Evolutionary conservation across 2,113 vertebrate species (phyloP).

Genomic region (Varanus komodoensis): DNA sequence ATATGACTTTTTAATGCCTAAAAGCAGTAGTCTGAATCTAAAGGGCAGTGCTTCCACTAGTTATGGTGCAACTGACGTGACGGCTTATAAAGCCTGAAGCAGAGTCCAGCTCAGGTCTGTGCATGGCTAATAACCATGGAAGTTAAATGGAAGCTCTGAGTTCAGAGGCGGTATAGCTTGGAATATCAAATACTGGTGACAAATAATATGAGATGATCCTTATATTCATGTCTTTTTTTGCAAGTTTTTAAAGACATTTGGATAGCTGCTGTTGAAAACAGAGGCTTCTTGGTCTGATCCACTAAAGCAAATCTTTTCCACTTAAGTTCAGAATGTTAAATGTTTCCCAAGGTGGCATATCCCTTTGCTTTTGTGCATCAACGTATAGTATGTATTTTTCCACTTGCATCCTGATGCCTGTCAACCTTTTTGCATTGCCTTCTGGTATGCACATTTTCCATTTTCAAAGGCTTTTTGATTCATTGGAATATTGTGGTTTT

Average conservation of each 20-base stretch:
- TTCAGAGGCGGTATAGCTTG: not conserved
- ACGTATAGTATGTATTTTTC: not conserved
- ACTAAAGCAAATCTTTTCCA: not conserved
- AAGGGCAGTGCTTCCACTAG: not conserved
- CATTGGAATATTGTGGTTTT: not conserved
- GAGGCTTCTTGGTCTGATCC: not conserved
- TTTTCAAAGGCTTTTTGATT: not conserved
- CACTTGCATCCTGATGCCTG: not conserved
- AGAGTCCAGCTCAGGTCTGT: not conserved
- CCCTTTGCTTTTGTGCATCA: slow-evolving; percentile 5
- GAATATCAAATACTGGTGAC: not conserved
- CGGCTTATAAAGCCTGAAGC: not conserved
- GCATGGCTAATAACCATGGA: not conserved
- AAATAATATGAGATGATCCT: not conserved
- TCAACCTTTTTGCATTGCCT: not conserved
- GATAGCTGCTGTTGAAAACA: not conserved
- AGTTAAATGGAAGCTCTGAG: not conserved
- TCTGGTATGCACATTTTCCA: not conserved
- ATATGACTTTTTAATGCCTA: not conserved
- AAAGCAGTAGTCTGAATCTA: not conserved
- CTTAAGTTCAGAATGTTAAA: not conserved
- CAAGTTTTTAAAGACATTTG: not conserved
- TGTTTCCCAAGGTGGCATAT: not conserved
- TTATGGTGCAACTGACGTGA: not conserved
- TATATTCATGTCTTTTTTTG: not conserved